These are phyloP conservation scores for Drosophila rufa DNA, from an alignment of 1,140 invertebrate genomes.

Conservation along the genomic window DNA sequence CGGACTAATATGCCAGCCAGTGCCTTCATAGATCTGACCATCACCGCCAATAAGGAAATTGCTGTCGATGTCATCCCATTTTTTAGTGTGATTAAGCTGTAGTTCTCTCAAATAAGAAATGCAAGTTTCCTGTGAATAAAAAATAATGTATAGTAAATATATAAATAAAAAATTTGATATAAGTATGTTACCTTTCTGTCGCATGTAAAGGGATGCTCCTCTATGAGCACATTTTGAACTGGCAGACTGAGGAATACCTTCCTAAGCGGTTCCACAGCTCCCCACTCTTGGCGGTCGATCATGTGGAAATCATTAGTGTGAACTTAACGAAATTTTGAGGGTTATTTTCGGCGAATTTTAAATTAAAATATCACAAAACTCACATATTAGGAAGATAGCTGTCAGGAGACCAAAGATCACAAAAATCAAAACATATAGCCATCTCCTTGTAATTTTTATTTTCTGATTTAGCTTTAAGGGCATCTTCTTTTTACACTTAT, in stretches of 20 bases:
- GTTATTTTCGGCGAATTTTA: background rate
- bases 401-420: too few species aligned
- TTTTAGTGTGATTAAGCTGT: background rate
- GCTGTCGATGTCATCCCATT: conserved; percentile 88
- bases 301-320: conserved; percentile 28
- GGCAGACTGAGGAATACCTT: conserved; percentile 81
- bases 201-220: conserved; percentile 86
- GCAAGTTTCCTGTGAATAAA: background rate
- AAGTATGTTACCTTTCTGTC: conserved; percentile 73
- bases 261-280: conserved; percentile 86
- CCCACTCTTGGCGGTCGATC: conserved; percentile 26
- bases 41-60: conserved; percentile 92
- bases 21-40: conserved; percentile 89
- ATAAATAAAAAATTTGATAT: background rate
- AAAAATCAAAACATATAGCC: too few species aligned
- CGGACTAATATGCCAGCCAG: conserved; percentile 89
- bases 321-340: background rate
- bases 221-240: conserved; percentile 86
- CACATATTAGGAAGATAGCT: background rate
- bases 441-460: too few species aligned
- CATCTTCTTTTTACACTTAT: too few species aligned
- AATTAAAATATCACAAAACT: background rate
- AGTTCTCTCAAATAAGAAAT: background rate
- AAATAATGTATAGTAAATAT: background rate
- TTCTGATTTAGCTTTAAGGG: too few species aligned